A percentile compares a stretch with the other conserved stretches of the same genome.
Conservation (phyloP, 2,113 vertebrate genomes). For the Pyxicephalus adspersus region DNA sequence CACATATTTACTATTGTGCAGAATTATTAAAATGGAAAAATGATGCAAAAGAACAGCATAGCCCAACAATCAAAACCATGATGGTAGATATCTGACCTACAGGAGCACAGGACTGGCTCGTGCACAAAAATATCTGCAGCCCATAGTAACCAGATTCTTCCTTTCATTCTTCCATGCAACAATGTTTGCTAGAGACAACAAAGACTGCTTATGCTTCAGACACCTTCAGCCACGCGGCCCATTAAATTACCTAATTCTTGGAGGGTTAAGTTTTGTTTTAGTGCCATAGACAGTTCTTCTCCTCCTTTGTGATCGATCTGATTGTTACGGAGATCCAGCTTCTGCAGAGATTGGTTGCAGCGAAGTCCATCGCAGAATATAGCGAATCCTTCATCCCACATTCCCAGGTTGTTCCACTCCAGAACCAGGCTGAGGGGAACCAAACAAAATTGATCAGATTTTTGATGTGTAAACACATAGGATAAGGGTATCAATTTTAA, state of each 20-base stretch:
- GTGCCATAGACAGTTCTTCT: constrained; percentile 77
- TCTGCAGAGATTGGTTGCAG: constrained; percentile 73
- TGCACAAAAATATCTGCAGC: too few relatives aligned
- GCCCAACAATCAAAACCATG: background rate
- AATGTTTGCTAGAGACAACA: too few relatives aligned
- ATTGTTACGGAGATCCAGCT: constrained; percentile 92
- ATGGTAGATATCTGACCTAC: too few relatives aligned
- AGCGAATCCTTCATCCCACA: constrained; percentile 87
- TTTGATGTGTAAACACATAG: too few relatives aligned
- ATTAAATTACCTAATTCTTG: constrained; percentile 81
- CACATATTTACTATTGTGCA: too few relatives aligned
- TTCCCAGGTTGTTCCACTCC: constrained; percentile 91
- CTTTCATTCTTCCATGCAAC: too few relatives aligned
- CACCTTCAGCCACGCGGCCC: background rate
- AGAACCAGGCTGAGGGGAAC: constrained; percentile 78
- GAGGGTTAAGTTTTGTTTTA: constrained; percentile 77
- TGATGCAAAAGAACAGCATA: too few relatives aligned
- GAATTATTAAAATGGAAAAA: too few relatives aligned
- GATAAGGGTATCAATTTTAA: too few relatives aligned
- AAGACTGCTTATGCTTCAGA: too few relatives aligned
- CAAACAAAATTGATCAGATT: constrained; percentile 1
- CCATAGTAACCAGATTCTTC: too few relatives aligned
- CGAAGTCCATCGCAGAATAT: constrained; percentile 85
- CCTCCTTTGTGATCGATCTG: constrained; percentile 92
- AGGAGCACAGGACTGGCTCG: too few relatives aligned